phyloP scores from a whole-genome alignment of 2,888 invertebrate species.

The Thera obeliscata region DNA sequence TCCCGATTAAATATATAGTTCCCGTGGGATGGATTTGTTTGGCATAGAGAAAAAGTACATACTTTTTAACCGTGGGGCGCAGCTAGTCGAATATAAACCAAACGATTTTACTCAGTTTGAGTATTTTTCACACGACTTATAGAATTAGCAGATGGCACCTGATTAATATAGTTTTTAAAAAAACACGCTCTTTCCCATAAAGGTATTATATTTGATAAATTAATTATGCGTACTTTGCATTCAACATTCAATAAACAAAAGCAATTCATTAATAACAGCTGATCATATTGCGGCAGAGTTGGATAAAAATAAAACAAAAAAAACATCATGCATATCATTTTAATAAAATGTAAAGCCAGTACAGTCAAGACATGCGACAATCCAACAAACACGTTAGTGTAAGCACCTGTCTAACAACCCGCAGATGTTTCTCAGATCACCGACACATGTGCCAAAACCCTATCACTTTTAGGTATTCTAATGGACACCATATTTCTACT shows the following conservation, averaged over 20 bases:
- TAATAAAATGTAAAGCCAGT: constrained; percentile 20
- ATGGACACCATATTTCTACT: constrained; percentile 46
- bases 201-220: no score
- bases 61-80: no score
- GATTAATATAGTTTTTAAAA: no score
- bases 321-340: constrained; percentile 13
- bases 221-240: background rate
- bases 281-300: constrained; percentile 2
- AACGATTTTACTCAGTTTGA: no score
- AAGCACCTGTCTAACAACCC: constrained; percentile 74
- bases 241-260: background rate
- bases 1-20: no score
- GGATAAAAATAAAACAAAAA: constrained; percentile 2
- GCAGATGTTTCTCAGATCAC: constrained; percentile 65
- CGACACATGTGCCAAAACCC: constrained; percentile 50
- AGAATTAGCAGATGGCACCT: no score
- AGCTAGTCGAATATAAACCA: no score
- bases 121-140: no score
- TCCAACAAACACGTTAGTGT: constrained; percentile 57
- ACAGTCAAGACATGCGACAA: constrained; percentile 32
- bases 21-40: no score
- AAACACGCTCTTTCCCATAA: no score
- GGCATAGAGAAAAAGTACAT: no score
- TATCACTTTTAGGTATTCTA: constrained; percentile 49
- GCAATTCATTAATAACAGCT: background rate